These are phyloP conservation scores for Bursaphelenchus mucronatus DNA, from an alignment of 1,140 invertebrate species.

Conservation along the genomic window DNA sequence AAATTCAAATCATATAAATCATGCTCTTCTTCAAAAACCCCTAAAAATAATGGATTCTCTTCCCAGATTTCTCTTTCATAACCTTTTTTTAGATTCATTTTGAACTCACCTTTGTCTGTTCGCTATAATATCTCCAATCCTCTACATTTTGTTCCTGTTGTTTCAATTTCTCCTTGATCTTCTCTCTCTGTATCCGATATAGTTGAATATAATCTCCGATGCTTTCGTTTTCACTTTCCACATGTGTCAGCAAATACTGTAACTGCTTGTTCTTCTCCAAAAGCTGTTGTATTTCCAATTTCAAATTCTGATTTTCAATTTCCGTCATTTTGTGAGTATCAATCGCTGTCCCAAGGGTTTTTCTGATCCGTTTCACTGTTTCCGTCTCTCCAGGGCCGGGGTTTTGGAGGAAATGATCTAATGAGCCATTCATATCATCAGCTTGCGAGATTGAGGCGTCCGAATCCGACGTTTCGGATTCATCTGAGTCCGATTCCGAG, in stretches of 20 bases:
- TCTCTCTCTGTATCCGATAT: constrained; percentile 38
- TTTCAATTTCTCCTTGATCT: constrained; percentile 41
- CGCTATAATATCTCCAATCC: constrained; percentile 17
- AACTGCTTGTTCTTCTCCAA: constrained; percentile 26
- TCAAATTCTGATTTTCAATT: not conserved
- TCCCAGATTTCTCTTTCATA: no score
- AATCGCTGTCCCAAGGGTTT: not conserved
- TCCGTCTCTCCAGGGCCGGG: not conserved
- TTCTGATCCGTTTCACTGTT: constrained; percentile 8
- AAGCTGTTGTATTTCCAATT: constrained; percentile 22
- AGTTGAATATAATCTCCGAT: constrained; percentile 48
- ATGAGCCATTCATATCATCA: not conserved
- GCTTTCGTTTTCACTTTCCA: constrained; percentile 44
- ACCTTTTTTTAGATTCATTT: not conserved
- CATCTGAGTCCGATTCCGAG: no score
- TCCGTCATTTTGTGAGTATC: constrained; percentile 1
- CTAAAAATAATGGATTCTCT: no score
- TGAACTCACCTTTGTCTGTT: constrained; percentile 19
- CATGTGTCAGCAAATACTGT: constrained; percentile 43
- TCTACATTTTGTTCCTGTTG: constrained; percentile 34
- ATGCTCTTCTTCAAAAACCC: no score
- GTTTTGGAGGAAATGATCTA: not conserved
- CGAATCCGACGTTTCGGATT: no score
- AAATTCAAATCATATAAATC: no score
- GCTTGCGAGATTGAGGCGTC: not conserved